Evolutionary conservation across 2,113 vertebrate genomes (phyloP).

Genomic region (Indicator maculatus): DNA sequence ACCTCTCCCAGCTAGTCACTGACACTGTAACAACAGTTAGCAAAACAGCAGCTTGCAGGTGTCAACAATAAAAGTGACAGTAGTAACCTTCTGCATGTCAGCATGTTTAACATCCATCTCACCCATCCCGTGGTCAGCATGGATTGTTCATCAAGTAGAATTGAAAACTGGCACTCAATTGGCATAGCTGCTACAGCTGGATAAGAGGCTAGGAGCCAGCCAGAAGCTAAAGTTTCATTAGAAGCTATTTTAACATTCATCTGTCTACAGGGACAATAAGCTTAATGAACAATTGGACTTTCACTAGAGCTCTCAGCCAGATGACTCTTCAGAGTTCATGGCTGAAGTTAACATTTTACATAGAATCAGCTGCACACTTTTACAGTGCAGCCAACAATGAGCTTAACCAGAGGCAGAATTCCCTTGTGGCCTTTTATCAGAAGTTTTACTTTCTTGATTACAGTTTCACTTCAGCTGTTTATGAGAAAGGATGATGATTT

Average conservation of each 20-base stretch:
- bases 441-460: not conserved
- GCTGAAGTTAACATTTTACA: not conserved
- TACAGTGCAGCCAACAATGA: not conserved
- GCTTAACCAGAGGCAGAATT: not conserved
- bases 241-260: conserved; percentile 34
- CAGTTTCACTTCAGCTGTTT: not conserved
- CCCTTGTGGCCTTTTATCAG: not conserved
- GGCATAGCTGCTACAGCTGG: not conserved
- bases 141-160: conserved; percentile 38
- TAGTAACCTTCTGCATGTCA: conserved; percentile 5
- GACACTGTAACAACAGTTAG: not conserved
- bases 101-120: not conserved
- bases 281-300: conserved; percentile 23
- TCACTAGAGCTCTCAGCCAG: not conserved
- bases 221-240: conserved; percentile 47
- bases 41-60: not conserved
- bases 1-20: not conserved
- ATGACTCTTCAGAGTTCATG: not conserved
- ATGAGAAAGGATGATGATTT: not conserved
- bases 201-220: not conserved
- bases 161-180: conserved; percentile 6
- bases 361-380: not conserved
- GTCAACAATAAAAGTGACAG: not conserved
- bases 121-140: not conserved
- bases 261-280: conserved; percentile 28